phyloP scores from a whole-genome alignment of 2,888 invertebrate species.

The Sepioteuthis lessoniana region DNA sequence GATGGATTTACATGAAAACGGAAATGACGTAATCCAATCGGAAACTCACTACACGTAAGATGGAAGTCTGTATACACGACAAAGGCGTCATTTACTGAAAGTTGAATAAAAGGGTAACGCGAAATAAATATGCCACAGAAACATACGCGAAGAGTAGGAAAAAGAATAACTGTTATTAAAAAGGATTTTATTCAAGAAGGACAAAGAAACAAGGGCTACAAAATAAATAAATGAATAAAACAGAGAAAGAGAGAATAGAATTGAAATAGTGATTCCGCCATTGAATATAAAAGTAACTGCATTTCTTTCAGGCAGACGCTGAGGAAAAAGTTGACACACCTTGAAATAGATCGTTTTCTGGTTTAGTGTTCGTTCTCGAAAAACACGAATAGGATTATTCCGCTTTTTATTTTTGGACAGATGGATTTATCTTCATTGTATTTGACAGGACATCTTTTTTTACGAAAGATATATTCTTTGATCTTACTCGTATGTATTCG shows the following conservation, averaged over 20 bases:
- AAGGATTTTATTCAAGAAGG: background rate
- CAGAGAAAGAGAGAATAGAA: background rate
- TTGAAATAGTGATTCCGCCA: background rate
- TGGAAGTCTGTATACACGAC: conserved; percentile 20
- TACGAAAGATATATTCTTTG: no score
- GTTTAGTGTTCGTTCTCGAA: no score
- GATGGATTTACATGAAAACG: background rate
- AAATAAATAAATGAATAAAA: background rate
- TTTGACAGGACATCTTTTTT: no score
- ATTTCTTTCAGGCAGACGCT: no score
- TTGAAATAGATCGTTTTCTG: no score
- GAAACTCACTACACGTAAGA: background rate
- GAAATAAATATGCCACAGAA: background rate
- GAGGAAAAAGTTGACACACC: no score
- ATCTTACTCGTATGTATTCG: no score
- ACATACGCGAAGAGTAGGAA: background rate
- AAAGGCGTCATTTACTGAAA: background rate
- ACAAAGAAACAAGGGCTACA: background rate
- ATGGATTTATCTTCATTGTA: no score
- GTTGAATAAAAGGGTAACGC: background rate
- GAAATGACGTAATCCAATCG: background rate
- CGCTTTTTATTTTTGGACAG: no score
- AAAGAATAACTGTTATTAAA: background rate
- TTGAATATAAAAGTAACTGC: no score
- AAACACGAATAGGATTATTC: no score